Base-by-base conservation (phyloP, 2,797 vertebrate genomes). In the Cottoperca gobio region DNA sequence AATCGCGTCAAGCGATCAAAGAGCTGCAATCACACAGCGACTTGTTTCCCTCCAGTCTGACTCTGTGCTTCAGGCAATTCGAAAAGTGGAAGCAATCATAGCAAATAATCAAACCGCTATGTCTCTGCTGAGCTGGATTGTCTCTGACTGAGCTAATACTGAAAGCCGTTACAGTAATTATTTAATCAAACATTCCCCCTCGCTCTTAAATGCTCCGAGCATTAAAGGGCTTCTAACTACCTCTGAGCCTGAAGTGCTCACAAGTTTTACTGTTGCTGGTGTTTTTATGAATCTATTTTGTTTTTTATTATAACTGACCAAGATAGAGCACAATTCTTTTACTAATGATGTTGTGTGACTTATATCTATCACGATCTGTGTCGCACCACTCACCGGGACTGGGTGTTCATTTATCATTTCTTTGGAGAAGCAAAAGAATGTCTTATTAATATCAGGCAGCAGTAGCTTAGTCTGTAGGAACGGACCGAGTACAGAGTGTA, bases 1-100 rank as follows among this genome's bases (percentile, higher is more conserved):
- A 73, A 82, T 78, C 65, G 14, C 33, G 33, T 8, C 6, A 61
- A 58, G 62, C 37, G 6, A 81, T 89, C 79, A 84, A 79, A 81
- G 58, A 64, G 64, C 83, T 71, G 73, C 81, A 80, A 72, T 76
- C 79, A 68, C 60, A 77, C 59, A 19, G 61, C 31, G 5, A 37
- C 57, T 61, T 57, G 58, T 62, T 70, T 79, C 65, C 76, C 53
- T 65, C 16, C 45, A 42, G 28, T 53, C 13, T 1, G 48, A 67
- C 33, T 45, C 50, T 45, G 21, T 21, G 78, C 57, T 77, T 70
- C 71, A 37, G 65, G 80, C 26, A 70, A 67, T 53, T 53, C 57
- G 40, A 72, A 69, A 76, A 76, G 71, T 35, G 42, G 76, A 88
- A 28, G 70, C 64, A 75, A 72, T 85, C 59, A 53, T 26, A 66